phyloP scores from a whole-genome alignment of 2,888 invertebrate genomes.

The Hyposoter didymator region DNA sequence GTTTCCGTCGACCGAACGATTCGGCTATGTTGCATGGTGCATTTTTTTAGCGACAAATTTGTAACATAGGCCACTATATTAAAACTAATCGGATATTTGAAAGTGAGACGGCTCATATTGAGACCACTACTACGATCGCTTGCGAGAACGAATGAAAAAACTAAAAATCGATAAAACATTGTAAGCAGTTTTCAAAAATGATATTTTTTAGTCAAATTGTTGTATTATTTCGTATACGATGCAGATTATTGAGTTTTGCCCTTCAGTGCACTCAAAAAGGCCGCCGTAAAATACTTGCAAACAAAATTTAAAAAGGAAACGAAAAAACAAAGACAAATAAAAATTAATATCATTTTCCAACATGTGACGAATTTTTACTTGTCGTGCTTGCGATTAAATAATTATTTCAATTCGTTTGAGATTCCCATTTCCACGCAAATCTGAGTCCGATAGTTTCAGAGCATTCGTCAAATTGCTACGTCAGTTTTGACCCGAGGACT shows the following conservation, averaged over 20 bases:
- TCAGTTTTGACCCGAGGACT: neutral
- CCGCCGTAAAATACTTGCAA: neutral
- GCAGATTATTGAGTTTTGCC: constrained; percentile 41
- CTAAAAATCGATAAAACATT: neutral
- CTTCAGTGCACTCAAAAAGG: constrained; percentile 10
- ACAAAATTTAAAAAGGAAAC: neutral
- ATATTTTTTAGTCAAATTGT: constrained; percentile 80
- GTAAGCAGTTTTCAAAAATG: constrained; percentile 57
- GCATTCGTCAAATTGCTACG: neutral
- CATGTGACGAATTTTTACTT: neutral
- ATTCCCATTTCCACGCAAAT: neutral
- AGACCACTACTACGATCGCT: constrained; percentile 77
- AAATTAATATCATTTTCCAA: constrained; percentile 1
- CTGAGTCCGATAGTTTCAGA: neutral
- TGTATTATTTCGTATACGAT: constrained; percentile 72
- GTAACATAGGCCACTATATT: constrained; percentile 75
- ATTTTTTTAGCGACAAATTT: constrained; percentile 72
- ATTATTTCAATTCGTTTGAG: neutral
- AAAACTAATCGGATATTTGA: constrained; percentile 71
- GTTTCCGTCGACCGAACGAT: constrained; percentile 8
- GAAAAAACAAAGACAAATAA: neutral
- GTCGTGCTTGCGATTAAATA: neutral
- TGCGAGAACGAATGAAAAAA: constrained; percentile 21
- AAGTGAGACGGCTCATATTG: constrained; percentile 81
- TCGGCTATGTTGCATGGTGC: constrained; percentile 61